These are phyloP conservation scores for Myiagra hebetior DNA, from an alignment of 2,113 vertebrate species.

Conservation along the genomic window DNA sequence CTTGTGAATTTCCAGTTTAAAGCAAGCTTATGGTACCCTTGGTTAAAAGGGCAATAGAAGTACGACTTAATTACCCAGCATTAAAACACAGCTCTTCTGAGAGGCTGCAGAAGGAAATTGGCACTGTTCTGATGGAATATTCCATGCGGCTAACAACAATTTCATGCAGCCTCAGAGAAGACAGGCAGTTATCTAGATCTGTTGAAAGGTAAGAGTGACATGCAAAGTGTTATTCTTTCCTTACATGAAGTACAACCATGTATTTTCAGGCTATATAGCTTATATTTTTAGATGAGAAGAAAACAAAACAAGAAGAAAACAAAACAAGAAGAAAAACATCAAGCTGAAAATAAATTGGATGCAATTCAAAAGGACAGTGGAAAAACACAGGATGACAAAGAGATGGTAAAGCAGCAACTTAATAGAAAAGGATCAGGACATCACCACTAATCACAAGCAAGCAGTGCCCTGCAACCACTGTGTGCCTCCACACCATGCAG, in stretches of 20 bases:
- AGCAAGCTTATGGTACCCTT: conserved; percentile 4
- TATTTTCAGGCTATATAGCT: conserved; percentile 8
- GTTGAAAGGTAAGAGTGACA: conserved; percentile 7
- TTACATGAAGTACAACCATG: neutral
- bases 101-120: neutral
- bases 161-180: neutral
- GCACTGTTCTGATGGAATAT: conserved; percentile 8
- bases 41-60: neutral
- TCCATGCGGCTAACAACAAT: neutral
- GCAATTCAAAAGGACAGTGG: neutral
- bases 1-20: neutral
- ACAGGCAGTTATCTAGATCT: neutral
- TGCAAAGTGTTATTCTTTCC: neutral
- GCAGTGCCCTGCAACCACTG: rapidly evolving
- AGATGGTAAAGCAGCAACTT: neutral
- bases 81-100: neutral
- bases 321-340: neutral
- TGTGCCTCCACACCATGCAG: neutral
- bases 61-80: conserved; percentile 27
- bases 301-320: neutral
- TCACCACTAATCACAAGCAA: neutral
- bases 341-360: neutral
- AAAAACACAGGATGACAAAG: conserved; percentile 7
- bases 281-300: conserved; percentile 3
- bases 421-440: neutral